These are phyloP conservation scores for Chouioia cunea DNA, from an alignment of 2,888 invertebrate species.

Conservation along the genomic window DNA sequence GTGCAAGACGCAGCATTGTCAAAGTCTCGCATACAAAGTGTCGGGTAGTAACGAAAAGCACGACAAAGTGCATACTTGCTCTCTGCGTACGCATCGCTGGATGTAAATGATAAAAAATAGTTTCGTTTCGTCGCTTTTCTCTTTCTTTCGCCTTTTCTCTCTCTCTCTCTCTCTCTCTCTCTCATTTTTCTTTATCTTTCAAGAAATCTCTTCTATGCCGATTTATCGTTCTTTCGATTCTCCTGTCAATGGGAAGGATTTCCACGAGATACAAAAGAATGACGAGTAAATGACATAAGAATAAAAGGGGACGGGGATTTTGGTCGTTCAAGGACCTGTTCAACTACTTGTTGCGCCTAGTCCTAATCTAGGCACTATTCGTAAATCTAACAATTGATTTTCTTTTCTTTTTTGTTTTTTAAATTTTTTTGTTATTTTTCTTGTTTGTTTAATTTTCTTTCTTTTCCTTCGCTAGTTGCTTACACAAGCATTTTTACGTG, in stretches of 20 bases:
- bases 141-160: too few relatives aligned
- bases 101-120: conserved; percentile 51
- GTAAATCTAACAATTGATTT: conserved; percentile 24
- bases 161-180: neutral
- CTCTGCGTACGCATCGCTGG: conserved; percentile 40
- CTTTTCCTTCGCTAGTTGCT: too few relatives aligned
- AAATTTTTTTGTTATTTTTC: conserved; percentile 11
- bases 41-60: neutral
- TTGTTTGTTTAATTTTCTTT: too few relatives aligned
- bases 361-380: conserved; percentile 41
- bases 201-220: neutral
- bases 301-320: conserved; percentile 13
- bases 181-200: too few relatives aligned
- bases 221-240: neutral
- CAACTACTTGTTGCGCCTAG: conserved; percentile 36
- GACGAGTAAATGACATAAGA: neutral
- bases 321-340: conserved; percentile 26
- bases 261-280: neutral
- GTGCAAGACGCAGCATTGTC: conserved; percentile 13
- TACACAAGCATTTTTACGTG: too few relatives aligned
- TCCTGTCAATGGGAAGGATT: conserved; percentile 7
- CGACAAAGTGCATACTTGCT: neutral
- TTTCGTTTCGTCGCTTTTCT: conserved; percentile 43
- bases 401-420: conserved; percentile 7
- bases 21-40: conserved; percentile 6